Conservation (phyloP, 2,888 invertebrate genomes). For the Aphrophora alni region DNA sequence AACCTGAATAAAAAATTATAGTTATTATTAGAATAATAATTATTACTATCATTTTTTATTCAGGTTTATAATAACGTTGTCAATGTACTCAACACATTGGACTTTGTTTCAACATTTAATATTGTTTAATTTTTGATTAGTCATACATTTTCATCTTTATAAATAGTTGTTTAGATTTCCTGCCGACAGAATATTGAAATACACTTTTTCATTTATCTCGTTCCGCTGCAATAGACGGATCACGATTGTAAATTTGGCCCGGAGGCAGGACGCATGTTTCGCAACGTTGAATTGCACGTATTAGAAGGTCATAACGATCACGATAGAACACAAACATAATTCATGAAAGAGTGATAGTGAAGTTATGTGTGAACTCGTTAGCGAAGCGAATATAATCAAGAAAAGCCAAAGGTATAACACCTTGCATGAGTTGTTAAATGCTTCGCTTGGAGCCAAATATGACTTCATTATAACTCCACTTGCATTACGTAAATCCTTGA, state of each 20-base stretch:
- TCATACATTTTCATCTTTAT: no score
- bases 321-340: not conserved
- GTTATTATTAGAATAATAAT: no score
- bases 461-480: not conserved
- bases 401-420: not conserved
- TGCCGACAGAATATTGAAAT: no score
- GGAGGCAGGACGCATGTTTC: not conserved
- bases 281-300: not conserved
- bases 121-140: no score
- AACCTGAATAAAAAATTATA: no score
- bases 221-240: not conserved
- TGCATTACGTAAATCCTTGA: not conserved
- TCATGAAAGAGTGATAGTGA: not conserved
- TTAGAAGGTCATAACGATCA: not conserved
- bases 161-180: no score
- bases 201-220: no score
- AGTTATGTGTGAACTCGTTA: slow-evolving; percentile 3
- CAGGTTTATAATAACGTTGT: no score
- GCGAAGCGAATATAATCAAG: not conserved
- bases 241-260: not conserved
- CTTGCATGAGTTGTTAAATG: not conserved
- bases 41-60: no score
- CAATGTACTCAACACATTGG: no score
- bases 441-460: not conserved
- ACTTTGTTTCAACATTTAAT: no score